Evolutionary conservation across 1,140 invertebrate species (phyloP).

Genomic region (Aphelenchoides fujianensis): DNA sequence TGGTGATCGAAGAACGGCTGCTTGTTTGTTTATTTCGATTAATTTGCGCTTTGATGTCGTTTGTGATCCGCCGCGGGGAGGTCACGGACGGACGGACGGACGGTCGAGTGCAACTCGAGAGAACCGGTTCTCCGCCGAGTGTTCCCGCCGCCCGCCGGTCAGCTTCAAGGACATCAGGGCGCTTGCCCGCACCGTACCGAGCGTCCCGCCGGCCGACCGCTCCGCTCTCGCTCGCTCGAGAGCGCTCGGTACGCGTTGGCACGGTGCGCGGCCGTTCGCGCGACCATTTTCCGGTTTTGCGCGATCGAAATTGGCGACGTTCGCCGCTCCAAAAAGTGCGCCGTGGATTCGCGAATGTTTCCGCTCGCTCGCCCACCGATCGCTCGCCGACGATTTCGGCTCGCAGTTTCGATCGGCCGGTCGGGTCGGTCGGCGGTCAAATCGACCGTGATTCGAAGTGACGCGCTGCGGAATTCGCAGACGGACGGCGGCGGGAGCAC

Average conservation of each 20-base stretch:
- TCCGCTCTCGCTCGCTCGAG: not conserved
- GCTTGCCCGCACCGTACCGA: not conserved
- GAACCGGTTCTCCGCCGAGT: not conserved
- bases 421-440: no score
- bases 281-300: not conserved
- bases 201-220: no score
- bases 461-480: no score
- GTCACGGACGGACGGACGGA: no score
- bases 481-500: no score
- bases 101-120: not conserved
- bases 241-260: conserved; percentile 12
- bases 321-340: no score
- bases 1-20: not conserved
- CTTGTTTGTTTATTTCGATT: not conserved
- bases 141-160: not conserved
- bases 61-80: not conserved
- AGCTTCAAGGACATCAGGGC: not conserved
- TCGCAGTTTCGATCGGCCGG: no score
- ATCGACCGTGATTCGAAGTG: no score
- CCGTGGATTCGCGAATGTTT: no score
- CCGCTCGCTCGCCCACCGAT: no score
- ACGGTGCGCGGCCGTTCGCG: not conserved
- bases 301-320: conserved; percentile 3
- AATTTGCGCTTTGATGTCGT: not conserved
- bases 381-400: no score